Evolutionary conservation across 2,113 vertebrate genomes (phyloP), one percentile per base, ranked within the genome.

Genomic region (Calypte anna): DNA sequence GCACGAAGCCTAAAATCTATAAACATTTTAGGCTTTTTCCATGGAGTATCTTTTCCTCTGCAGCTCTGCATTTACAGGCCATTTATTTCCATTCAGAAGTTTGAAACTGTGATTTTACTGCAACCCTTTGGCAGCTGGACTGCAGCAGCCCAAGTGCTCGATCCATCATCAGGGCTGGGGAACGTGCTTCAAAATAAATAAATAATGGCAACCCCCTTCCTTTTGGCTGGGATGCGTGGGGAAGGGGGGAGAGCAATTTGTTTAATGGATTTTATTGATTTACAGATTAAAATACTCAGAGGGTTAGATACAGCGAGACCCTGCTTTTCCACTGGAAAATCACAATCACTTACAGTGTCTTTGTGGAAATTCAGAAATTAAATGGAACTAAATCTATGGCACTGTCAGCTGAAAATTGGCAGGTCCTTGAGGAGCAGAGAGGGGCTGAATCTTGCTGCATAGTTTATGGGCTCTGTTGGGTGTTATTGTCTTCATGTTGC

Each of bases 211-310:
- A 82, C 70, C 3, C 50, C 12, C 2, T 80, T 91, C 66, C 0
- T 62, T 77, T 70, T 69, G 73, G 57, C 58, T 38, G 15, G 46
- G 43, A 44, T 61, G 64, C 6, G 3, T 6, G 36, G 68, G 30
- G 84, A 12, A 44, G 36, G 43, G 61, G 63, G 30, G 23, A 83
- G 86, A 96, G 92, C 96, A 97, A 98, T 98, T 97, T 87, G 79
- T 96, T 95, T 98, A 98, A 98, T 98, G 97, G 88, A 83, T 96
- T 96, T 96, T 96, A 98, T 98, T 64, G 91, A 98, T 97, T 94
- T 88, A 72, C 76, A 25, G 72, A 95, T 94, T 97, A 97, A 97
- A 97, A 96, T 86, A 46, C 95, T 97, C 91, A 11, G 50, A 89
- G 88, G 69, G 96, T 95, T 97, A 91, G 87, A 78, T 57, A 62